phyloP scores from a whole-genome alignment of 2,113 vertebrate species.

The Cheilinus undulatus region DNA sequence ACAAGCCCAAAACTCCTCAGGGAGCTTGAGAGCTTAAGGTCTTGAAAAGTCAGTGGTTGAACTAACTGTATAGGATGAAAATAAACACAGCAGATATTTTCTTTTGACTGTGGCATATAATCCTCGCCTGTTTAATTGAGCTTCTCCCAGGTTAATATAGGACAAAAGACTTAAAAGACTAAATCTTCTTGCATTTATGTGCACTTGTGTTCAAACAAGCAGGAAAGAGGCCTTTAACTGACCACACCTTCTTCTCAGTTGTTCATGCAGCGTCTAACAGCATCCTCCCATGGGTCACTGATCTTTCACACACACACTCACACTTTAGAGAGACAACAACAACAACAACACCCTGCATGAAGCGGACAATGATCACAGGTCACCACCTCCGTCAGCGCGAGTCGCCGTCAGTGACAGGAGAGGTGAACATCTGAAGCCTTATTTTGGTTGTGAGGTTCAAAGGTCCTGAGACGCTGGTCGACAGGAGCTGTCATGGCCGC shows the following conservation, averaged over 20 bases:
- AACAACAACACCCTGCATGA: slow-evolving; percentile 31
- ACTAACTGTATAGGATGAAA: too few relatives aligned
- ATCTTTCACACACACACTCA: slow-evolving; percentile 2
- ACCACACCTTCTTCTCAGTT: slow-evolving; percentile 13
- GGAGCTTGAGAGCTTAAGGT: too few relatives aligned
- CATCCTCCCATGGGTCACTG: slow-evolving; percentile 16
- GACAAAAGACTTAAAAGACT: too few relatives aligned
- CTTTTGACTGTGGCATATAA: slow-evolving; percentile 1
- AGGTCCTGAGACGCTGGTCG: slow-evolving; percentile 62
- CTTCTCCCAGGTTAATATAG: slow-evolving; percentile 2
- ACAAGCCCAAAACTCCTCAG: too few relatives aligned
- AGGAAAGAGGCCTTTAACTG: slow-evolving; percentile 11
- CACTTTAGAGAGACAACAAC: background rate
- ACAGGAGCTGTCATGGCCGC: slow-evolving; percentile 56
- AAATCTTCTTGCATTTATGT: background rate
- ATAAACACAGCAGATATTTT: background rate
- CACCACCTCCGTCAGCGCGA: slow-evolving; percentile 60
- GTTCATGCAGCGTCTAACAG: background rate
- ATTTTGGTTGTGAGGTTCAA: slow-evolving; percentile 71
- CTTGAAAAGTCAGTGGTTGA: too few relatives aligned
- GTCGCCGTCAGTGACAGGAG: slow-evolving; percentile 57
- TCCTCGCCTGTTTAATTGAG: background rate
- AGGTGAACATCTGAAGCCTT: slow-evolving; percentile 58
- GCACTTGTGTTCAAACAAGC: background rate
- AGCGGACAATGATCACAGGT: slow-evolving; percentile 57